A percentile compares a stretch with the other conserved stretches of the same genome.
Conservation (phyloP, 1,140 invertebrate species). For the Watersipora subatra region DNA sequence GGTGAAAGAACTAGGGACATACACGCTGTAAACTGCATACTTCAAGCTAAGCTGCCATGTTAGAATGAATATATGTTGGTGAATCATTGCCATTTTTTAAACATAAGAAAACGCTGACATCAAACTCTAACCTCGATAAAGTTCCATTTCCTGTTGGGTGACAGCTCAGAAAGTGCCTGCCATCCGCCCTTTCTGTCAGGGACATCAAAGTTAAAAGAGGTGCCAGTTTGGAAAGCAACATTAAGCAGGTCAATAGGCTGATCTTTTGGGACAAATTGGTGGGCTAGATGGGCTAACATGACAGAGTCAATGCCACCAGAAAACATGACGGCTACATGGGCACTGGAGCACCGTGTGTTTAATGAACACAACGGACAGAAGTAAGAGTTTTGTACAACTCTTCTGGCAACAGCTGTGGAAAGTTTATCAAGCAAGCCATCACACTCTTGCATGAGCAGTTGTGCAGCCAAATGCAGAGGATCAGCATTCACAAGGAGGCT, state of each 20-base stretch:
- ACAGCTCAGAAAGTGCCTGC: conserved; percentile 60
- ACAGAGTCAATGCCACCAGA: conserved; percentile 91
- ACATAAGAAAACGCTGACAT: too few relatives aligned
- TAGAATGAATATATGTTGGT: too few relatives aligned
- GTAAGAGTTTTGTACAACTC: background rate
- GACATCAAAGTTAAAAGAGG: conserved; percentile 13
- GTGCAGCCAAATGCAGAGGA: too few relatives aligned
- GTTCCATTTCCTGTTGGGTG: conserved; percentile 56
- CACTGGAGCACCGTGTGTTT: conserved; percentile 42
- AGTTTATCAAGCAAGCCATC: background rate
- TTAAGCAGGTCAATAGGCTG: conserved; percentile 86
- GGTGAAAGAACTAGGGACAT: too few relatives aligned
- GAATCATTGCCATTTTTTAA: too few relatives aligned
- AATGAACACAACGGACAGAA: background rate
- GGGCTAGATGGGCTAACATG: conserved; percentile 63
- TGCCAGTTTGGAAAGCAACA: conserved; percentile 63
- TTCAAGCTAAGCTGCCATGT: too few relatives aligned
- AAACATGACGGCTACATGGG: conserved; percentile 72
- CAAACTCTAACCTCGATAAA: conserved; percentile 51
- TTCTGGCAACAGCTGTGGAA: background rate
- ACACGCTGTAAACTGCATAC: too few relatives aligned
- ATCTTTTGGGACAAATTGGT: conserved; percentile 53
- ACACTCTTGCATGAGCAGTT: background rate
- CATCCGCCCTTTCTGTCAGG: conserved; percentile 48
- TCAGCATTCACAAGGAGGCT: too few relatives aligned